Evolutionary conservation across 2,113 vertebrate species (phyloP).

Genomic region (Eretmodus cyanostictus): DNA sequence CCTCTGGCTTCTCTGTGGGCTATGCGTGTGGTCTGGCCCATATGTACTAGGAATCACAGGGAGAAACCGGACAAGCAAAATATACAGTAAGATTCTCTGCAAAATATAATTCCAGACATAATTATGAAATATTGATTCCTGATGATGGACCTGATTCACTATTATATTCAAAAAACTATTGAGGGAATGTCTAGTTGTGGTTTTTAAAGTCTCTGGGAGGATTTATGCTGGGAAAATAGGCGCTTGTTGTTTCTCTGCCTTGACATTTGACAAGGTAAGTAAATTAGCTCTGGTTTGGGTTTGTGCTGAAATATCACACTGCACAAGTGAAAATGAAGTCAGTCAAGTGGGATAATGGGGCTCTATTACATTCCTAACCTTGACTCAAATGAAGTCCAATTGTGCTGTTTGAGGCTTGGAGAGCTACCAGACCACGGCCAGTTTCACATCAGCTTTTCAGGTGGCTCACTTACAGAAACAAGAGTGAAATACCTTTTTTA

Average conservation of each 20-base stretch:
- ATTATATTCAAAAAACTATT: background rate
- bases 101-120: background rate
- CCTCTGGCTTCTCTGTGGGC: slow-evolving; percentile 28
- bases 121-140: background rate
- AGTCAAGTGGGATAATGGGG: slow-evolving; percentile 25
- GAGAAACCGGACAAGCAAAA: background rate
- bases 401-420: slow-evolving; percentile 37
- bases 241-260: background rate
- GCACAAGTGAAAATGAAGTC: background rate
- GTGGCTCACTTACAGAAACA: background rate
- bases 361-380: background rate
- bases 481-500: background rate
- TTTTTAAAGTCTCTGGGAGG: background rate
- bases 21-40: slow-evolving; percentile 58
- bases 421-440: background rate
- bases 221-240: background rate
- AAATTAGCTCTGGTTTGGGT: slow-evolving; percentile 1
- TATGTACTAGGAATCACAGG: background rate
- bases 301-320: background rate
- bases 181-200: background rate
- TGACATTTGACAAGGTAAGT: background rate
- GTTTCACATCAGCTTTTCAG: slow-evolving; percentile 7
- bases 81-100: background rate
- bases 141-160: background rate
- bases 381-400: slow-evolving; percentile 11